Percentiles rank a stretch among this genome's conserved stretches.
Evolutionary conservation across 2,888 invertebrate species (phyloP).

Genomic region (Lucinisca nassula): DNA sequence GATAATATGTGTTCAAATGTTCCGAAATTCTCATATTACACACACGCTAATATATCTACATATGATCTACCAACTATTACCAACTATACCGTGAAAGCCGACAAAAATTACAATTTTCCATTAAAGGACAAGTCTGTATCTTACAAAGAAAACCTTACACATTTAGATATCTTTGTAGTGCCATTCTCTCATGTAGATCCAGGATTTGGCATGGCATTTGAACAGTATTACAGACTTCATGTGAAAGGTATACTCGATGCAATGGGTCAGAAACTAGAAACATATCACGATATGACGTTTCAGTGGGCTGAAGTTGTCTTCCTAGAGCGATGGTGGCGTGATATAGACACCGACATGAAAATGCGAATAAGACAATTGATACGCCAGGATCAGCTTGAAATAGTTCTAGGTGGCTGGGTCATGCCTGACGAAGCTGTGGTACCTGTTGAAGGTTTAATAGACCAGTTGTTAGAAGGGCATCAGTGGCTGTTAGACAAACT

Average conservation of each 20-base stretch:
- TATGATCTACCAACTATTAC: constrained; percentile 53
- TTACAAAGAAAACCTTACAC: neutral
- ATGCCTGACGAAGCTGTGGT: constrained; percentile 72
- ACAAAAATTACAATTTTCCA: constrained; percentile 45
- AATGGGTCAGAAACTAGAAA: constrained; percentile 95
- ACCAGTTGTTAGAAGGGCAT: constrained; percentile 84
- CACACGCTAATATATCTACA: constrained; percentile 40
- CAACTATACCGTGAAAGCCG: constrained; percentile 40
- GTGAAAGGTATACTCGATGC: constrained; percentile 92
- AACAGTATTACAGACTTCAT: constrained; percentile 43
- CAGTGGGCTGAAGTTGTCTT: constrained; percentile 88
- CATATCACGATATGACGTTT: constrained; percentile 92
- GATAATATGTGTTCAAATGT: constrained; percentile 14
- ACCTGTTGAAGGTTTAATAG: constrained; percentile 77
- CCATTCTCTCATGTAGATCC: constrained; percentile 68
- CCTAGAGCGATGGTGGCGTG: constrained; percentile 87
- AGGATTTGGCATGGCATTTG: constrained; percentile 58
- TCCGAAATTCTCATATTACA: neutral
- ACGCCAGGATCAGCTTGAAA: constrained; percentile 75
- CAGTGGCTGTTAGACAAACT: constrained; percentile 71
- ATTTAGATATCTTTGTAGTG: constrained; percentile 48
- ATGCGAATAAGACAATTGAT: constrained; percentile 61
- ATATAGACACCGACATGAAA: constrained; percentile 80
- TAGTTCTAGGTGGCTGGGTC: constrained; percentile 83
- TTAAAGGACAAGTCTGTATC: neutral